Evolutionary conservation across 2,888 invertebrate genomes (phyloP).

Genomic region (Microlaimidae sp.): DNA sequence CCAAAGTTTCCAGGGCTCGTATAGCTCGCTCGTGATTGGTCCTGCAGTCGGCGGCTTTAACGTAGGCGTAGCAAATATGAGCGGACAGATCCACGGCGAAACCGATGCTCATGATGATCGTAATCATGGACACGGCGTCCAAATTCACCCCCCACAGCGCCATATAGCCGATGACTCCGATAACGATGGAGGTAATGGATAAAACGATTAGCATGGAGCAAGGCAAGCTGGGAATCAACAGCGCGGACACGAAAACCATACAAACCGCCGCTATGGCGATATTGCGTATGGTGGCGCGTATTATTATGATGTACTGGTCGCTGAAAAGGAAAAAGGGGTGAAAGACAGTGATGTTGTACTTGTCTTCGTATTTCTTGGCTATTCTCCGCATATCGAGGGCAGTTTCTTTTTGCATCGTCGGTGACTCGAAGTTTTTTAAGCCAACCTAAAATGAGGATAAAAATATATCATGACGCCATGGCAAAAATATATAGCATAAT

Average conservation of each 20-base stretch:
- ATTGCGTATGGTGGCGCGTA: conserved; percentile 41
- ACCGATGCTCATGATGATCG: conserved; percentile 8
- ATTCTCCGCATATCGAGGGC: conserved; percentile 47
- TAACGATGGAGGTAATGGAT: conserved; percentile 51
- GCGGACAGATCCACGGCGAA: conserved; percentile 8
- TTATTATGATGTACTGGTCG: conserved; percentile 33
- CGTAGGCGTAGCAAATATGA: conserved; percentile 4
- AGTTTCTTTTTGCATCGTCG: conserved; percentile 18
- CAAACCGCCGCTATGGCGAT: conserved; percentile 70
- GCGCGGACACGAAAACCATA: conserved; percentile 80
- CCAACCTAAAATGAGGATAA: conserved; percentile 15
- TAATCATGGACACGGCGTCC: conserved; percentile 1
- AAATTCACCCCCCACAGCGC: conserved; percentile 25
- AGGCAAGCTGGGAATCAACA: conserved; percentile 78
- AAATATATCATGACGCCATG: too few relatives aligned
- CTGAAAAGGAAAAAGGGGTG: conserved; percentile 32
- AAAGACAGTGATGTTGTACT: conserved; percentile 19
- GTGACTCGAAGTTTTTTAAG: conserved; percentile 14
- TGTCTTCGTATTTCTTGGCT: conserved; percentile 51
- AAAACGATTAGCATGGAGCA: conserved; percentile 84
- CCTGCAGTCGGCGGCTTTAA: background rate
- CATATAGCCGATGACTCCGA: conserved; percentile 32
- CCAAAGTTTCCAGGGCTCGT: conserved; percentile 1
- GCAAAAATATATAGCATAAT: too few relatives aligned
- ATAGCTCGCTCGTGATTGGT: background rate